Evolutionary conservation across 2,797 vertebrate species (phyloP).

Genomic region (Liasis olivaceus): DNA sequence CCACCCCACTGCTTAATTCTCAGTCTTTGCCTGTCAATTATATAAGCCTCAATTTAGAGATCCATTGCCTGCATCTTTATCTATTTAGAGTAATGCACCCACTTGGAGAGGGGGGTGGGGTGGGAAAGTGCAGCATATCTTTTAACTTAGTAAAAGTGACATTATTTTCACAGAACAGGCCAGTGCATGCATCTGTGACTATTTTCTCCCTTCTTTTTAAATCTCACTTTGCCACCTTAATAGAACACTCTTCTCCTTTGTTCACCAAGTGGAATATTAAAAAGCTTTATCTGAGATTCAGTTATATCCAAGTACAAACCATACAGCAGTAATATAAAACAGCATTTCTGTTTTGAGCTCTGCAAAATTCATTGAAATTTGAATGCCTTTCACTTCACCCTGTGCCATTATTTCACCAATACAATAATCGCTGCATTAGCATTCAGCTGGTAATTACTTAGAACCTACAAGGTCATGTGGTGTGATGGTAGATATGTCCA

Average conservation of each 20-base stretch:
- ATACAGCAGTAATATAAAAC: not conserved
- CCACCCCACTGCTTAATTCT: not conserved
- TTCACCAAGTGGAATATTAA: not conserved
- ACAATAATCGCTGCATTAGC: constrained; percentile 28
- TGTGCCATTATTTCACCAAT: constrained; percentile 36
- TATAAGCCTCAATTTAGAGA: not conserved
- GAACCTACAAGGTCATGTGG: constrained; percentile 30
- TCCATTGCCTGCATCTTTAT: not conserved
- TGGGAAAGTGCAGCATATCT: not conserved
- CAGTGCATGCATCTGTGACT: not conserved
- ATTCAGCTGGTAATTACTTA: constrained; percentile 44
- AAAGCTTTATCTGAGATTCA: constrained; percentile 13
- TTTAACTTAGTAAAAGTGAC: not conserved
- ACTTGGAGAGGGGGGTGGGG: not conserved
- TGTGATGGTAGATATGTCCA: constrained; percentile 39
- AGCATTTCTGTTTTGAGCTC: not conserved
- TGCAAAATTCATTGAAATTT: constrained; percentile 24
- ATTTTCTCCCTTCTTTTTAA: constrained; percentile 9
- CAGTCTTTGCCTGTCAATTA: not conserved
- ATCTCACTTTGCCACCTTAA: not conserved
- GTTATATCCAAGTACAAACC: not conserved
- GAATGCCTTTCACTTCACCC: constrained; percentile 32
- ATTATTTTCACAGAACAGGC: not conserved
- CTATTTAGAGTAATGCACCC: not conserved
- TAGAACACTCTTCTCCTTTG: not conserved